Base-by-base conservation (phyloP, 1,140 invertebrate genomes). In the Patella vulgata region DNA sequence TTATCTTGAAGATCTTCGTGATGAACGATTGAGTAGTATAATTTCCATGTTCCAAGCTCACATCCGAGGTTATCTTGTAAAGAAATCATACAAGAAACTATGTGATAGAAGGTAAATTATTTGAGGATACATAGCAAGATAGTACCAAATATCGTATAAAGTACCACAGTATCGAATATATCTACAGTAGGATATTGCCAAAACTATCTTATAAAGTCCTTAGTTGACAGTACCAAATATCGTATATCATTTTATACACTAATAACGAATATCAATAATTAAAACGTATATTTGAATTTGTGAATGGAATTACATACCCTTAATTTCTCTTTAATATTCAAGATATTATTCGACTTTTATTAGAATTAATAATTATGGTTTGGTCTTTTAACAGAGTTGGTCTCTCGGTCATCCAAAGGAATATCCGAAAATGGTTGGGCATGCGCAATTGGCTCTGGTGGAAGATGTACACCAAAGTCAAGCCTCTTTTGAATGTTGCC, bases 1-100 rank as follows among this genome's bases (percentile, higher is more conserved):
- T 95, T 94, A 96, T 87, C 95, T 99, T 90, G 98, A 99, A 88
- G 98, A 99, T 87, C 89, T 99, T 86, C 94, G 98, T 91, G 98
- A 99, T 86, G 97, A 99, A 82, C 94, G 96, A 87, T 88, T 99
- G 55, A 89, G 92, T 85, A 97, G 97, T 87, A 99, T 99, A 84
- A 93, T 99, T 77, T 94, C 96, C 77, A 97, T 95, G 93, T 93
- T 99, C 89, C 98, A 99, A 86, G 91, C 95, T 59, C 95, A 91
- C 89, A 92, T 97, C 80, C 90, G 97, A 80, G 96, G 86, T 62
- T 89, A 88, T 75, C 91, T 92, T 91, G 95, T 89, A 85, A 74
- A 83, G 40, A 96, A 95, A 85, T 90, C 94, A 72, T 99, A 93
- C 93, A 98, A 97, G 90, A 96, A 92, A 86, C 87, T 99, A 75